phyloP scores from a whole-genome alignment of 2,797 vertebrate genomes.

The Danionella dracula region DNA sequence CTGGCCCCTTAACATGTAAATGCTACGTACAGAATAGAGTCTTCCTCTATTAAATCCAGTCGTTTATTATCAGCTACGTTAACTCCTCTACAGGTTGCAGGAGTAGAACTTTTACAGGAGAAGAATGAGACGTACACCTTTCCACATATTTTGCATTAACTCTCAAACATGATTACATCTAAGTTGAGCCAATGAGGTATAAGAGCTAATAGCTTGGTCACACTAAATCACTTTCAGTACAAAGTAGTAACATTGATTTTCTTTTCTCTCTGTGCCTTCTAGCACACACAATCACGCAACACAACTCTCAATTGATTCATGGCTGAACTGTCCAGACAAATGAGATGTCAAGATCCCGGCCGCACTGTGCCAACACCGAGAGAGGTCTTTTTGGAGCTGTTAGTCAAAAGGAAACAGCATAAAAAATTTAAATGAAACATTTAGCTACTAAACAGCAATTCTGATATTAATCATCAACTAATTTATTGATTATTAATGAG shows the following conservation, averaged over 20 bases:
- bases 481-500: no score
- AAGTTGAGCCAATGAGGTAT: not conserved
- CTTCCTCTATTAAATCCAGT: not conserved
- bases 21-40: conserved; percentile 1
- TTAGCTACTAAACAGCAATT: no score
- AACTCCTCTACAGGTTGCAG: not conserved
- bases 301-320: not conserved
- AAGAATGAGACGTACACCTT: not conserved
- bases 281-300: conserved; percentile 1
- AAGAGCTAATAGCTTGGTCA: not conserved
- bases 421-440: no score
- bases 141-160: not conserved
- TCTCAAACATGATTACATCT: not conserved
- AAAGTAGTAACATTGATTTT: not conserved
- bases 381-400: not conserved
- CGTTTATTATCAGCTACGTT: conserved; percentile 7
- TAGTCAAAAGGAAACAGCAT: not conserved
- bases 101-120: not conserved
- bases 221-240: not conserved
- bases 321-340: not conserved
- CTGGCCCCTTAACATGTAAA: conserved; percentile 20
- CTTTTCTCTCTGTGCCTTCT: not conserved
- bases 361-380: not conserved
- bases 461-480: no score
- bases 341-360: not conserved